Conservation (phyloP, 2,888 invertebrate species). For the Crematogaster levior region DNA sequence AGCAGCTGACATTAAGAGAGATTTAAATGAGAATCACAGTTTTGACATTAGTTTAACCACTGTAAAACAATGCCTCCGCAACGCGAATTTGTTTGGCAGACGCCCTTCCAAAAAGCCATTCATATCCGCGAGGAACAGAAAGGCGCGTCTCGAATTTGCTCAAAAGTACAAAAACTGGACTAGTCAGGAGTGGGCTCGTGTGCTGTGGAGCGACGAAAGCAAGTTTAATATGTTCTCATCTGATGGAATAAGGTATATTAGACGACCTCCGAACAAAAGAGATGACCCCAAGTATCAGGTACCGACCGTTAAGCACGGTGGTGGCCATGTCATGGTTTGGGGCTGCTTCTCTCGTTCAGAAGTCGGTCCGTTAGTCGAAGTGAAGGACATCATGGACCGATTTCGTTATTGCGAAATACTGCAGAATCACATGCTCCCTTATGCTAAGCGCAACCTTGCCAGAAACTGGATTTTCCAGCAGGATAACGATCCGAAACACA, state of each 20-base stretch:
- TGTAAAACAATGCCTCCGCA: slow-evolving; percentile 16
- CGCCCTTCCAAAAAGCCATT: slow-evolving; percentile 40
- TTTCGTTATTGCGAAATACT: slow-evolving; percentile 22
- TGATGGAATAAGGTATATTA: slow-evolving; percentile 30
- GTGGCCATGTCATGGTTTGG: slow-evolving; percentile 24
- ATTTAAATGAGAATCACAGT: slow-evolving; percentile 17
- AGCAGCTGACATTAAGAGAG: too few relatives aligned
- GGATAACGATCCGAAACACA: slow-evolving; percentile 29
- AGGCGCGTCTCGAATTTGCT: slow-evolving; percentile 54
- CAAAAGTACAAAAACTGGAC: slow-evolving; percentile 44
- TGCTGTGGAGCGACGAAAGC: slow-evolving; percentile 53
- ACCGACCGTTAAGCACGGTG: slow-evolving; percentile 34
- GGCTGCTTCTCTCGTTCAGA: slow-evolving; percentile 4
- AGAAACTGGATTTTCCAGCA: slow-evolving; percentile 53
- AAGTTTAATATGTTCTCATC: slow-evolving; percentile 48
- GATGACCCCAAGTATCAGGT: slow-evolving; percentile 34
- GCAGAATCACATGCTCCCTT: slow-evolving; percentile 42
- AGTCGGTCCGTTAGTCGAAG: slow-evolving; percentile 8
- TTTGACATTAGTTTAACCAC: slow-evolving; percentile 9
- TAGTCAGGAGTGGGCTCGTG: slow-evolving; percentile 7
- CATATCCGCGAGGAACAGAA: slow-evolving; percentile 40
- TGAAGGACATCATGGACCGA: slow-evolving; percentile 2
- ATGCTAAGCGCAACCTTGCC: slow-evolving; percentile 34
- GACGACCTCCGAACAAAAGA: slow-evolving; percentile 27
- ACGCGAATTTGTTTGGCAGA: slow-evolving; percentile 28